Conservation (phyloP, 2,797 vertebrate genomes). For the Oreochromis mossambicus region DNA sequence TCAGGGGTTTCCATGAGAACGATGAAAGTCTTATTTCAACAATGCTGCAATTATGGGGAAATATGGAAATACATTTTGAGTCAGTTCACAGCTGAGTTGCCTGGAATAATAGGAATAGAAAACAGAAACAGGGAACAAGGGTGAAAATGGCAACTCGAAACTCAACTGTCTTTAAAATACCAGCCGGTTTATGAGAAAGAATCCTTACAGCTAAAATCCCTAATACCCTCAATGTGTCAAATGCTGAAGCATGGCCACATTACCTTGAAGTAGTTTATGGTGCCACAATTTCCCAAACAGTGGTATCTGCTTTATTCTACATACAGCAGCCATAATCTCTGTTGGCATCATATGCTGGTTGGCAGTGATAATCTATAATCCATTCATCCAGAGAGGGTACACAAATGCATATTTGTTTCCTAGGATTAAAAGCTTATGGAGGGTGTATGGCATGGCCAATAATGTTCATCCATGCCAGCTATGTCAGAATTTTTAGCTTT, state of each 20-base stretch:
- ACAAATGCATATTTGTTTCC: slow-evolving; percentile 80
- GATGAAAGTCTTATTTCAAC: slow-evolving; percentile 74
- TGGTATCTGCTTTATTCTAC: slow-evolving; percentile 69
- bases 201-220: slow-evolving; percentile 42
- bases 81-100: slow-evolving; percentile 72
- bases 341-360: slow-evolving; percentile 75
- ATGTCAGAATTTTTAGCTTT: slow-evolving; percentile 48
- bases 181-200: slow-evolving; percentile 44
- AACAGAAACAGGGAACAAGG: slow-evolving; percentile 59
- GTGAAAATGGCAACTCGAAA: slow-evolving; percentile 64
- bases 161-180: slow-evolving; percentile 65
- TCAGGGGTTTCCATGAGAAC: slow-evolving; percentile 75
- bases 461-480: slow-evolving; percentile 68
- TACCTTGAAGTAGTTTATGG: slow-evolving; percentile 59
- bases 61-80: slow-evolving; percentile 75
- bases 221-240: slow-evolving; percentile 55
- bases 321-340: slow-evolving; percentile 72
- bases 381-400: slow-evolving; percentile 76
- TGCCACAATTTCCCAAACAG: slow-evolving; percentile 65
- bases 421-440: slow-evolving; percentile 79
- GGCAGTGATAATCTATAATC: slow-evolving; percentile 79
- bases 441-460: slow-evolving; percentile 73
- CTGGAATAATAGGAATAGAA: slow-evolving; percentile 71
- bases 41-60: slow-evolving; percentile 72
- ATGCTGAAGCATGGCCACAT: slow-evolving; percentile 45